Percentiles rank a stretch among this genome's conserved stretches.
Conservation (phyloP, 2,797 vertebrate genomes). For the Mareca penelope region DNA sequence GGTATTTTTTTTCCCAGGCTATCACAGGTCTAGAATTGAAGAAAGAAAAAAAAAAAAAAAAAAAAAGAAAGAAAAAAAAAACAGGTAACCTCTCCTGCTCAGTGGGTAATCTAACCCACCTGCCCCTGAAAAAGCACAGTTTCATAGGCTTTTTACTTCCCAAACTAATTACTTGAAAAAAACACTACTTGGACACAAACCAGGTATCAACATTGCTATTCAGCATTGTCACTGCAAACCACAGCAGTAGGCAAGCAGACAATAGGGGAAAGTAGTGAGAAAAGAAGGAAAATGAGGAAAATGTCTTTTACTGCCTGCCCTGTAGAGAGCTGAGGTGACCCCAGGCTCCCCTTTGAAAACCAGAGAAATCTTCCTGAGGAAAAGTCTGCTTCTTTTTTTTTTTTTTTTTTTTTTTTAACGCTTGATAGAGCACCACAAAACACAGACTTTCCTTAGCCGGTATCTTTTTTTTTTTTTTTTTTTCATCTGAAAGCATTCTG, state of each 20-base stretch:
- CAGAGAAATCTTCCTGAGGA: background rate
- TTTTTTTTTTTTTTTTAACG: background rate
- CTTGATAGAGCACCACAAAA: background rate
- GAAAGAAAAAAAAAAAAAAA: background rate
- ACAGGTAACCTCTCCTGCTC: constrained; percentile 38
- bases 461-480: background rate
- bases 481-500: background rate
- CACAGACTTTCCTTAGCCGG: background rate
- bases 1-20: constrained; percentile 49
- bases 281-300: background rate
- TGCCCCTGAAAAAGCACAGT: constrained; percentile 10
- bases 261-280: background rate
- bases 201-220: constrained; percentile 34
- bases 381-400: background rate
- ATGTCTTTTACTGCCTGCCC: background rate
- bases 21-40: constrained; percentile 9
- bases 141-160: background rate
- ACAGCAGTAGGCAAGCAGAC: background rate
- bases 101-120: constrained; percentile 49
- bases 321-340: background rate
- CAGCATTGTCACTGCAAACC: background rate
- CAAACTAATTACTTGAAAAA: constrained; percentile 55
- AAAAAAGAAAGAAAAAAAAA: background rate
- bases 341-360: background rate
- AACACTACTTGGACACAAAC: constrained; percentile 45